A percentile compares a stretch with the other conserved stretches of the same genome.
Evolutionary conservation across 1,140 invertebrate species (phyloP).

Genomic region (Phymastichus coffea): DNA sequence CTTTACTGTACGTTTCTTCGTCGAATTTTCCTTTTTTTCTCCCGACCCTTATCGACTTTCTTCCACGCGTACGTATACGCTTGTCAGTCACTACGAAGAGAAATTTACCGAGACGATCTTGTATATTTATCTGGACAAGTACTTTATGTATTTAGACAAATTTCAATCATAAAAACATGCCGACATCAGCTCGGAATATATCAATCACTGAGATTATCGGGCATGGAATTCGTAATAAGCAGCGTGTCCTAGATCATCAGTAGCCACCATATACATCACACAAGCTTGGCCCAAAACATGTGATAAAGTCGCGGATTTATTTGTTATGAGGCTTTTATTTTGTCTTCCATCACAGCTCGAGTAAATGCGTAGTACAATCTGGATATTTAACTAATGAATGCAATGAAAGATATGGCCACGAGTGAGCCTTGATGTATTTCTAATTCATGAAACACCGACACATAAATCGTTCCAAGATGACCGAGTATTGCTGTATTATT

Average conservation of each 20-base stretch:
- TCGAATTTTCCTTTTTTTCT: neutral
- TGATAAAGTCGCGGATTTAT: neutral
- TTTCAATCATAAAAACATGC: conserved; percentile 16
- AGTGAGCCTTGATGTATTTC: neutral
- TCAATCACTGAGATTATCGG: too few relatives aligned
- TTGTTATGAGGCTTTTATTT: neutral
- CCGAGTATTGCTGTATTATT: too few relatives aligned
- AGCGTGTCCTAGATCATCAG: too few relatives aligned
- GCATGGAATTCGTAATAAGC: too few relatives aligned
- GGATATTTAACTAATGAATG: neutral
- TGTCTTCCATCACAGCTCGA: neutral
- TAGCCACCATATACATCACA: too few relatives aligned
- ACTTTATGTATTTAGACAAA: conserved; percentile 1
- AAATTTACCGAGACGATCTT: conserved; percentile 1
- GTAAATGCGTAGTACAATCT: neutral
- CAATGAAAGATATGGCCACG: neutral
- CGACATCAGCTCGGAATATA: too few relatives aligned
- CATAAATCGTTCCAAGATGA: too few relatives aligned
- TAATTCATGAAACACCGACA: neutral
- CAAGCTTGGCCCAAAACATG: too few relatives aligned
- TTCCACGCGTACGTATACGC: neutral
- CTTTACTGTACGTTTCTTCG: too few relatives aligned
- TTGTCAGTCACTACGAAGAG: too few relatives aligned
- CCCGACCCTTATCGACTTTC: neutral
- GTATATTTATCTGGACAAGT: neutral